Conservation (phyloP, 2,888 invertebrate genomes). For the Bugulina stolonifera region DNA sequence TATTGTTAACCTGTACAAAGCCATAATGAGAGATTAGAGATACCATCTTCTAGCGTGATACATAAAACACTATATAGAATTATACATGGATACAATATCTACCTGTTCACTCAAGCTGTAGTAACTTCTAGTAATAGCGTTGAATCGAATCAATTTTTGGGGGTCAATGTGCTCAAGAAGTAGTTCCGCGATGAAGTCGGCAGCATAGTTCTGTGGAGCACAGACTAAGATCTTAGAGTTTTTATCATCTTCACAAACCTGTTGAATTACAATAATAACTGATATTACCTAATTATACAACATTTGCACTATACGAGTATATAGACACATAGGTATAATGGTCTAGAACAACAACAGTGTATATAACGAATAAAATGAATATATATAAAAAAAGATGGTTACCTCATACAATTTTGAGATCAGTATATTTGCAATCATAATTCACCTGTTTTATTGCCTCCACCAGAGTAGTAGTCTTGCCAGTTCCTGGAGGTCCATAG, state of each 20-base stretch:
- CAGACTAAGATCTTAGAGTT: slow-evolving; percentile 38
- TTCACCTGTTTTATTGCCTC: slow-evolving; percentile 50
- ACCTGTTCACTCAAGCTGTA: neutral
- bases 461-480: slow-evolving; percentile 47
- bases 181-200: slow-evolving; percentile 40
- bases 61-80: too few relatives aligned
- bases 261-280: neutral
- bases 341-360: neutral
- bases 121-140: slow-evolving; percentile 34
- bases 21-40: too few relatives aligned
- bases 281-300: too few relatives aligned
- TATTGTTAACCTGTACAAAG: too few relatives aligned
- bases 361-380: neutral
- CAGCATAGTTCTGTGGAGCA: slow-evolving; percentile 46
- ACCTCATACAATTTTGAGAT: too few relatives aligned
- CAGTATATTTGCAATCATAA: too few relatives aligned
- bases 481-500: slow-evolving; percentile 49
- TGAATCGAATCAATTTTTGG: slow-evolving; percentile 34
- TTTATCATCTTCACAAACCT: neutral
- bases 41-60: too few relatives aligned
- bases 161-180: slow-evolving; percentile 35
- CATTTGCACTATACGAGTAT: too few relatives aligned
- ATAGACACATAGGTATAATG: too few relatives aligned
- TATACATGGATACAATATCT: too few relatives aligned
- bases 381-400: too few relatives aligned